A percentile compares a stretch with the other conserved stretches of the same genome.
These are phyloP conservation scores for Troides helena DNA, from an alignment of 2,888 invertebrate genomes.

Conservation along the genomic window DNA sequence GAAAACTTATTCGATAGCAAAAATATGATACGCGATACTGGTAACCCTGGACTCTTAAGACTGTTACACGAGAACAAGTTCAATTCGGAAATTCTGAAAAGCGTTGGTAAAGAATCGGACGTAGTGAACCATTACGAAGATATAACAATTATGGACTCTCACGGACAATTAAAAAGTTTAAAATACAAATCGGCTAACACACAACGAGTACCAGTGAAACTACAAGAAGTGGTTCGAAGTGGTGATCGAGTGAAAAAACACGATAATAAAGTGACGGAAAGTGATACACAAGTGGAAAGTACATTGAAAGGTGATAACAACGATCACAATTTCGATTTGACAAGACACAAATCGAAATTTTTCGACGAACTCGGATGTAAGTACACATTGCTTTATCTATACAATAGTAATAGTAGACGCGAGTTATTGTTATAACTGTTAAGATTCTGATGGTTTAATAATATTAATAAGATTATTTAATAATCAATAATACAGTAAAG, in stretches of 20 bases:
- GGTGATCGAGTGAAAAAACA: conserved; percentile 38
- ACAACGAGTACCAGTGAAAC: conserved; percentile 41
- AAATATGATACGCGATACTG: conserved; percentile 46
- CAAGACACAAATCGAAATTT: conserved; percentile 77
- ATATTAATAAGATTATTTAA: no score
- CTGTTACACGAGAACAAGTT: conserved; percentile 52
- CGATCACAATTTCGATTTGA: conserved; percentile 33
- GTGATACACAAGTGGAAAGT: conserved; percentile 36
- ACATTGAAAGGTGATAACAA: conserved; percentile 36
- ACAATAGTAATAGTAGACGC: no score
- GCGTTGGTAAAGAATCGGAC: conserved; percentile 46
- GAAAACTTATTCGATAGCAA: conserved; percentile 50
- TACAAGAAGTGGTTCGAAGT: conserved; percentile 38
- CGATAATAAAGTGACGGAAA: conserved; percentile 37
- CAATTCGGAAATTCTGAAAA: conserved; percentile 49
- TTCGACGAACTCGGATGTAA: conserved; percentile 86
- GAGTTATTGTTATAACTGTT: background rate
- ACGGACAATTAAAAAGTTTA: conserved; percentile 61
- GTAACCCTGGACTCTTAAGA: conserved; percentile 43
- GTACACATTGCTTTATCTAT: conserved; percentile 56
- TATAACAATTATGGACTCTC: conserved; percentile 60
- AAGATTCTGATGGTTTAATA: background rate
- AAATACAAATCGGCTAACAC: conserved; percentile 57
- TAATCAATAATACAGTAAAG: no score
- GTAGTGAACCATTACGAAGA: conserved; percentile 64